Conservation (phyloP, 2,113 vertebrate species). For the Dinomys branickii region DNA sequence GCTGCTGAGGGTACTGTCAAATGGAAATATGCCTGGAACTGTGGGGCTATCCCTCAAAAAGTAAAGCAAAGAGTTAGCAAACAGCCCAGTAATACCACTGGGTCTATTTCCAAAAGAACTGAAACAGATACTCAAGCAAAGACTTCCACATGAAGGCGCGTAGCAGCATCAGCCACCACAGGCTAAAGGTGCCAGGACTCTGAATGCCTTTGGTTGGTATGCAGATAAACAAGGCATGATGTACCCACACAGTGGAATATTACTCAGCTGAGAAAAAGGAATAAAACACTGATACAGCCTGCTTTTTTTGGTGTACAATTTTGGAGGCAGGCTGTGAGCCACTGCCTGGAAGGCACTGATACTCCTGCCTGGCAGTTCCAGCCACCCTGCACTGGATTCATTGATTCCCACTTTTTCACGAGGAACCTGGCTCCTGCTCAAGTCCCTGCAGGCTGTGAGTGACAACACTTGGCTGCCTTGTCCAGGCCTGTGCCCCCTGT, state of each 20-base stretch:
- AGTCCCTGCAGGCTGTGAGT: fast-evolving
- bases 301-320: no score
- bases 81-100: fast-evolving
- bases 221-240: fast-evolving
- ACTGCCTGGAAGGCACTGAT: neutral
- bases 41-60: neutral
- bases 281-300: fast-evolving
- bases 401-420: neutral
- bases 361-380: neutral
- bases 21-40: fast-evolving
- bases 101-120: fast-evolving
- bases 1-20: fast-evolving
- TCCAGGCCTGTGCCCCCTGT: fast-evolving
- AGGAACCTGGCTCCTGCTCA: neutral
- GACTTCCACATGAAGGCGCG: fast-evolving
- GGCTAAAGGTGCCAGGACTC: fast-evolving
- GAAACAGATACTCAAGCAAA: no score
- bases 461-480: neutral
- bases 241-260: fast-evolving
- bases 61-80: fast-evolving
- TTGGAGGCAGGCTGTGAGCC: fast-evolving
- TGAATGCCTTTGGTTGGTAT: fast-evolving
- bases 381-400: fast-evolving
- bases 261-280: neutral
- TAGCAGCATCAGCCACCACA: fast-evolving